Percentiles rank a stretch among this genome's conserved stretches.
phyloP scores from a whole-genome alignment of 2,888 invertebrate species.

The Drosophila mulleri region DNA sequence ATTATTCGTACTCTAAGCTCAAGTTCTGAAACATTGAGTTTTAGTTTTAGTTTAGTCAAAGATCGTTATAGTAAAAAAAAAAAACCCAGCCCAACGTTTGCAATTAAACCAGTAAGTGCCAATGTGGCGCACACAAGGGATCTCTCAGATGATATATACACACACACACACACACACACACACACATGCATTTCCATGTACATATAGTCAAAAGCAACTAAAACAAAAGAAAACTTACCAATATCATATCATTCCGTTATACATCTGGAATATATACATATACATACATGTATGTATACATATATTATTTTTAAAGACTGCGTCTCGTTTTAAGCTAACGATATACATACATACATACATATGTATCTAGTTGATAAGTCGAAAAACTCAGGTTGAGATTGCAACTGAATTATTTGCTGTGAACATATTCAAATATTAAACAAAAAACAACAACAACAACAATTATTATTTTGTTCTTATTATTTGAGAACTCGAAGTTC shows the following conservation, averaged over 20 bases:
- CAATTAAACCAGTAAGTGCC: slow-evolving; percentile 68
- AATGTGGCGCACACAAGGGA: slow-evolving; percentile 62
- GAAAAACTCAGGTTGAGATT: slow-evolving; percentile 76
- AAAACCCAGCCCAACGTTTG: slow-evolving; percentile 54
- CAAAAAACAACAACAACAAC: slow-evolving; percentile 9
- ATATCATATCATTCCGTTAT: slow-evolving; percentile 21
- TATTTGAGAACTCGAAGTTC: slow-evolving; percentile 4
- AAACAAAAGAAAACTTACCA: slow-evolving; percentile 17
- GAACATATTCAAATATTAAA: slow-evolving; percentile 55
- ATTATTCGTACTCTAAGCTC: neutral
- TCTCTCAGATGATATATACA: slow-evolving; percentile 37
- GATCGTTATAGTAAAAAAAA: slow-evolving; percentile 6
- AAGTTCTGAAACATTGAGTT: slow-evolving; percentile 50
- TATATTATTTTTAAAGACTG: slow-evolving; percentile 70
- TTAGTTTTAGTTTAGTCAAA: slow-evolving; percentile 18
- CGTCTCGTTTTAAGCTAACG: slow-evolving; percentile 37
- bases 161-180: neutral
- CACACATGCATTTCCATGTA: slow-evolving; percentile 8
- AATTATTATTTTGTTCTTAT: slow-evolving; percentile 1
- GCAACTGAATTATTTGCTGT: slow-evolving; percentile 75
- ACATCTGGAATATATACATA: slow-evolving; percentile 26
- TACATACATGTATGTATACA: slow-evolving; percentile 35
- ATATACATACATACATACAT: slow-evolving; percentile 1
- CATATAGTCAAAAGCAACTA: slow-evolving; percentile 17
- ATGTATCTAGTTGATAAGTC: slow-evolving; percentile 26